Evolutionary conservation across 2,888 invertebrate species (phyloP).

Genomic region (Synanthedon vespiformis): DNA sequence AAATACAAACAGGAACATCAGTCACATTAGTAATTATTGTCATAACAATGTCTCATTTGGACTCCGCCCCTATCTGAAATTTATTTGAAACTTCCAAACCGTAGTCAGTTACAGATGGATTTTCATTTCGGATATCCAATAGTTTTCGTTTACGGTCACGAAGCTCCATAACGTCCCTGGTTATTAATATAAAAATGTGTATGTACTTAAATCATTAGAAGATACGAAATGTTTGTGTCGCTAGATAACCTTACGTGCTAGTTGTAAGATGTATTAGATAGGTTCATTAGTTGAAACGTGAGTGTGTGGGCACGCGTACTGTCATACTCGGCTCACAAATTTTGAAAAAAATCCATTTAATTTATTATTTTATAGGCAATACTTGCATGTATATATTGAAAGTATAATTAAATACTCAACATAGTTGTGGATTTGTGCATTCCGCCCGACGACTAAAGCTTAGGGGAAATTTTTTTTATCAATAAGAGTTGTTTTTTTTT

Average conservation of each 20-base stretch:
- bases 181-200: constrained; percentile 8
- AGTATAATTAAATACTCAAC: constrained; percentile 53
- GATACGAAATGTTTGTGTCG: constrained; percentile 51
- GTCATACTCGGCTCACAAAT: constrained; percentile 44
- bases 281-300: constrained; percentile 29
- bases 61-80: too few relatives aligned
- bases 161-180: too few relatives aligned
- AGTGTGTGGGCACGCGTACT: constrained; percentile 38
- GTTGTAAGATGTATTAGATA: constrained; percentile 32
- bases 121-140: too few relatives aligned
- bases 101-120: too few relatives aligned
- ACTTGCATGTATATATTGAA: constrained; percentile 67
- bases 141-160: too few relatives aligned
- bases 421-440: constrained; percentile 72
- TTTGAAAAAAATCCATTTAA: constrained; percentile 47
- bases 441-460: constrained; percentile 71
- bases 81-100: too few relatives aligned
- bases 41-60: too few relatives aligned
- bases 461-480: constrained; percentile 55
- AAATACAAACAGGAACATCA: too few relatives aligned
- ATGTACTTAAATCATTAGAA: constrained; percentile 48
- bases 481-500: constrained; percentile 47
- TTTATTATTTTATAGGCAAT: constrained; percentile 51
- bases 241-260: constrained; percentile 34
- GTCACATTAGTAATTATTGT: too few relatives aligned